These are phyloP conservation scores for Drosophila infuscata DNA, from an alignment of 2,888 invertebrate genomes.

Conservation along the genomic window DNA sequence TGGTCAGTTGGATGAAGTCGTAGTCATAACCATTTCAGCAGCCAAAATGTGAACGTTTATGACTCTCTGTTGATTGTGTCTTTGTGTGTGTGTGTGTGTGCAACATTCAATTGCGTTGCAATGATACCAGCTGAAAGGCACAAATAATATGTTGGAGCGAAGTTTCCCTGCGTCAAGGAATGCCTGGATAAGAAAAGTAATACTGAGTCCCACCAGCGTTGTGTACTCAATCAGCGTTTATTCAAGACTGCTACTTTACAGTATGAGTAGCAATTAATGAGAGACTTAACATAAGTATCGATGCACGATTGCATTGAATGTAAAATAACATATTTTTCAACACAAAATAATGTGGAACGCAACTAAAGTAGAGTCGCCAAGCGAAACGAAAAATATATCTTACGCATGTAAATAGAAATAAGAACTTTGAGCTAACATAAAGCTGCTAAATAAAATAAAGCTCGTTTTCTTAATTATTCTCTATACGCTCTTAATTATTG, in stretches of 20 bases:
- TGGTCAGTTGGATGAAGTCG: slow-evolving; percentile 52
- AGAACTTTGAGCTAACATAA: background rate
- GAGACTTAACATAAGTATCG: too few species aligned
- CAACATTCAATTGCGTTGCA: slow-evolving; percentile 39
- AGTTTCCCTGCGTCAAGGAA: too few species aligned
- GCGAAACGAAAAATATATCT: background rate
- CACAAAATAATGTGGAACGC: background rate
- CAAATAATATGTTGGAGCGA: too few species aligned
- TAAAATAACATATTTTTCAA: too few species aligned
- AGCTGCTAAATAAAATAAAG: background rate
- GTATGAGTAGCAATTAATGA: too few species aligned
- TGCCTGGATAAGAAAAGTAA: too few species aligned
- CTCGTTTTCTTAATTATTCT: background rate
- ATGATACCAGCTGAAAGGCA: slow-evolving; percentile 34
- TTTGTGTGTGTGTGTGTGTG: background rate
- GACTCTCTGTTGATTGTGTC: slow-evolving; percentile 24
- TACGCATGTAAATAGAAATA: background rate
- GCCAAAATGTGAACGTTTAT: slow-evolving; percentile 71
- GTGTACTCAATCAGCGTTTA: too few species aligned
- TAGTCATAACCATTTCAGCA: slow-evolving; percentile 71
- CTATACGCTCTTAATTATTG: background rate
- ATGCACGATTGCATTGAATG: too few species aligned
- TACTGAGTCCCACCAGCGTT: too few species aligned
- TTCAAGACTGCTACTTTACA: too few species aligned
- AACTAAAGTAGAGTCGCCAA: background rate